phyloP scores from a whole-genome alignment of 1,140 invertebrate genomes.

The Pseudomyrmex sp. region DNA sequence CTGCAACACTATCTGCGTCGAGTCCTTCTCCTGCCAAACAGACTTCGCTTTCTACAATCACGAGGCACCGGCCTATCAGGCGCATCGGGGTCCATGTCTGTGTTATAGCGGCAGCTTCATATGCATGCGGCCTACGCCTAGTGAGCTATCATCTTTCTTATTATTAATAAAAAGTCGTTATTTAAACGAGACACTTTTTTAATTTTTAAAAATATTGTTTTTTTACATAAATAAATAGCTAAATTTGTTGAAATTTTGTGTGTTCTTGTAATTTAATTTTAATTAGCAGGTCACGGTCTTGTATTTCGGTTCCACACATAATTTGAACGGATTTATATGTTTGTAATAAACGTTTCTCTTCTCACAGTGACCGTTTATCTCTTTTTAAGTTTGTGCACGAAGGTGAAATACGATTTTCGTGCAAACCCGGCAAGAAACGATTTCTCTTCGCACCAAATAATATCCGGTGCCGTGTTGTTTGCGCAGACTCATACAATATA shows the following conservation, averaged over 20 bases:
- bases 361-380: not conserved
- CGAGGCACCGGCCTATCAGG: slow-evolving; percentile 94
- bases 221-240: not conserved
- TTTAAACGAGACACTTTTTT: not conserved
- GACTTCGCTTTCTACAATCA: slow-evolving; percentile 95
- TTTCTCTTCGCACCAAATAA: not conserved
- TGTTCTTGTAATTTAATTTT: no score
- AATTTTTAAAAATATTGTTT: not conserved
- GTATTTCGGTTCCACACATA: no score
- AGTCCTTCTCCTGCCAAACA: slow-evolving; percentile 93
- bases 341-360: not conserved
- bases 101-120: slow-evolving; percentile 96
- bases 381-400: not conserved
- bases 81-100: slow-evolving; percentile 93
- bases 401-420: not conserved
- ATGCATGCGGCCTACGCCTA: slow-evolving; percentile 94
- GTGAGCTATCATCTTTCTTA: slow-evolving; percentile 83
- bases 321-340: no score
- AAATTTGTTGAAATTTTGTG: not conserved
- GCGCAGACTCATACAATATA: slow-evolving; percentile 90
- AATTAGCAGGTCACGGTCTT: no score
- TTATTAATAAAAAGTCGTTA: not conserved
- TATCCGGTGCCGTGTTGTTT: slow-evolving; percentile 32
- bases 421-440: not conserved
- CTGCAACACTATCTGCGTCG: slow-evolving; percentile 94